phyloP scores from a whole-genome alignment of 92 coral and sea anemone species.

The Paramuricea clavata region DNA sequence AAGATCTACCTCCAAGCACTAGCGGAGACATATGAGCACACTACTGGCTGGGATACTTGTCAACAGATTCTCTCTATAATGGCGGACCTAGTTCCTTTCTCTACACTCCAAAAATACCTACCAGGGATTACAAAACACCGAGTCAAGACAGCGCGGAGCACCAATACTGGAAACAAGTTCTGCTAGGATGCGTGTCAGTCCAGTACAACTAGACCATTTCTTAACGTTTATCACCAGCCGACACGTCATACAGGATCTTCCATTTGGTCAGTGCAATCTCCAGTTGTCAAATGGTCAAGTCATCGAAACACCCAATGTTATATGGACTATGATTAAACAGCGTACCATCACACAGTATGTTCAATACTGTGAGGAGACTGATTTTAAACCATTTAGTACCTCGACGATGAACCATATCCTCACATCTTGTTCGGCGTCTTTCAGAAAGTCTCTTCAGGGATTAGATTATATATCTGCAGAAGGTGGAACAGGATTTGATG shows the following conservation, averaged over 20 bases:
- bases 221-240: too few relatives aligned
- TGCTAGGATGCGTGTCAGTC: conserved; percentile 59
- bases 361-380: too few relatives aligned
- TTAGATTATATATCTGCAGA: neutral
- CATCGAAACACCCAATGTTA: too few relatives aligned
- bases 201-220: conserved; percentile 61
- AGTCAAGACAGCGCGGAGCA: conserved; percentile 65
- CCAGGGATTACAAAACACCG: conserved; percentile 58
- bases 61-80: conserved; percentile 70
- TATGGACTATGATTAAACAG: too few relatives aligned
- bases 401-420: neutral
- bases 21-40: neutral
- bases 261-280: too few relatives aligned
- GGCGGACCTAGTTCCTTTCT: conserved; percentile 70
- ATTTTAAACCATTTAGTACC: too few relatives aligned
- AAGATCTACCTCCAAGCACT: too few relatives aligned
- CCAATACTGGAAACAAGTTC: conserved; percentile 51
- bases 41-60: conserved; percentile 38
- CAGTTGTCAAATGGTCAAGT: too few relatives aligned
- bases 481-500: neutral
- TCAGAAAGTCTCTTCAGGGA: neutral
- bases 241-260: too few relatives aligned
- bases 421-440: neutral
- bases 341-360: too few relatives aligned
- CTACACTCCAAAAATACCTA: conserved; percentile 56